Conservation (phyloP, 2,113 vertebrate species). For the Rhinopomastus cyanomelas region DNA sequence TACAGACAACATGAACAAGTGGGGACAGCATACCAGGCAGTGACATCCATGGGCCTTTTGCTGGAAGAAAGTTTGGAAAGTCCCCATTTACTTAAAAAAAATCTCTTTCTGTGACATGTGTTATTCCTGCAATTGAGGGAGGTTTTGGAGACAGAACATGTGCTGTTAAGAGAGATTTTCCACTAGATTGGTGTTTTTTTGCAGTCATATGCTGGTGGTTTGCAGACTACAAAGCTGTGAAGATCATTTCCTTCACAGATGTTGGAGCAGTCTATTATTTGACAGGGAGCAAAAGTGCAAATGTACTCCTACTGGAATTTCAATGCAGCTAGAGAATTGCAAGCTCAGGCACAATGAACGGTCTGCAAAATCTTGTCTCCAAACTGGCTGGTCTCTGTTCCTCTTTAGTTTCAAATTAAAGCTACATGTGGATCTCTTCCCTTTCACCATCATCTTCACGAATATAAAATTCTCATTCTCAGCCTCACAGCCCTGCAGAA, state of each 20-base stretch:
- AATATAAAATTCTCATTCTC: background rate
- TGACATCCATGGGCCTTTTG: background rate
- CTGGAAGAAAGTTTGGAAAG: background rate
- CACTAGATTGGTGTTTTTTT: background rate
- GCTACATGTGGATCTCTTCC: background rate
- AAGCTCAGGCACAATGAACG: background rate
- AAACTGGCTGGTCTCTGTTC: background rate
- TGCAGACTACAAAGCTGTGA: background rate
- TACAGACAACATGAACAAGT: background rate
- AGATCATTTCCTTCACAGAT: background rate
- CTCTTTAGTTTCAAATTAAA: conserved; percentile 2
- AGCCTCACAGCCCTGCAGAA: background rate
- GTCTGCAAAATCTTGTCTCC: background rate
- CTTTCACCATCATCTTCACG: background rate
- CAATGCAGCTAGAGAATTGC: background rate
- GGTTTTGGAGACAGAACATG: background rate
- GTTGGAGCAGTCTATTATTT: background rate
- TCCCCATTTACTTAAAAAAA: background rate
- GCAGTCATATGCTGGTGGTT: background rate
- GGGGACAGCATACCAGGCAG: background rate
- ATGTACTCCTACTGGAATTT: background rate
- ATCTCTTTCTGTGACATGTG: background rate
- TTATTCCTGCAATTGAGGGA: background rate
- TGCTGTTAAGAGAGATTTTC: background rate
- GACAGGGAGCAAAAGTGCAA: background rate